Evolutionary conservation across 2,888 invertebrate genomes (phyloP).

Genomic region (Chrysopilus asiliformis): DNA sequence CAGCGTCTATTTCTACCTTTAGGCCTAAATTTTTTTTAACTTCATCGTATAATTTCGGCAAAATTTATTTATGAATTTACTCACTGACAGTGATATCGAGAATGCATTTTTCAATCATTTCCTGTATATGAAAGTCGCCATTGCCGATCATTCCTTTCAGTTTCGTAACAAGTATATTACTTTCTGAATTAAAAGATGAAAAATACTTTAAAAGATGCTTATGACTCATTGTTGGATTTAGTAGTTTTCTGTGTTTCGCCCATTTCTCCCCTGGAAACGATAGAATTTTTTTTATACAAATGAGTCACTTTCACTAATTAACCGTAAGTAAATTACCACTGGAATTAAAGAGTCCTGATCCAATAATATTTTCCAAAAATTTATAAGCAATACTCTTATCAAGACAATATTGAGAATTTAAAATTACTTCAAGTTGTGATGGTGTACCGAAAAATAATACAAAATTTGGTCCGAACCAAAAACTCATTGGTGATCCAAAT

Average conservation of each 20-base stretch:
- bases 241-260: not conserved
- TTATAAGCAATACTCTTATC: not conserved
- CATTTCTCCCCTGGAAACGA: not conserved
- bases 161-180: not conserved
- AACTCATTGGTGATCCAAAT: too few relatives aligned
- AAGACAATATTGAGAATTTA: not conserved
- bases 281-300: too few relatives aligned
- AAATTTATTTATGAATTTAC: too few relatives aligned
- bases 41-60: too few relatives aligned
- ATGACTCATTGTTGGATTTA: not conserved
- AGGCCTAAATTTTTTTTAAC: too few relatives aligned
- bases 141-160: not conserved
- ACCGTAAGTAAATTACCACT: not conserved
- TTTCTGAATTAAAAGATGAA: not conserved
- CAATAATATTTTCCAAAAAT: not conserved
- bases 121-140: not conserved
- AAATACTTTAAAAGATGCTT: not conserved
- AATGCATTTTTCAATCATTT: not conserved
- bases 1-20: too few relatives aligned
- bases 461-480: not conserved
- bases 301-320: too few relatives aligned
- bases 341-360: not conserved
- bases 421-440: not conserved
- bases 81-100: not conserved
- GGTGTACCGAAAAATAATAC: not conserved